Evolutionary conservation across 2,113 vertebrate genomes (phyloP), one percentile per base, ranked within the genome.

Genomic region (Gracilinanus agilis): DNA sequence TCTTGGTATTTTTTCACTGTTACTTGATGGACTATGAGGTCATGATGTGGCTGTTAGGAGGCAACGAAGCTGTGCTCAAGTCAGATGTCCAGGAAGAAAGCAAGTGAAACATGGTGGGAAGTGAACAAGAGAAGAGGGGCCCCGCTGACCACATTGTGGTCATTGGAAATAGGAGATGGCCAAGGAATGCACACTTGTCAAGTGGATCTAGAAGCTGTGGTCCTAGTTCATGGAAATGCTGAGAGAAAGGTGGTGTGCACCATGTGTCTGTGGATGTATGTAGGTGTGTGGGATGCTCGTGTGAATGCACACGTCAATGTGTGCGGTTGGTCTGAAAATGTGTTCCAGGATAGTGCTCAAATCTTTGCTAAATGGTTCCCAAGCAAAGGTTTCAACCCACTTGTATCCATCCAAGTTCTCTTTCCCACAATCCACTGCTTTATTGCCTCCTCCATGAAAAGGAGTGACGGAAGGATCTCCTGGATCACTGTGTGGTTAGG

Each of bases 281-380:
- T 24, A 21, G 5, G 34, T 53, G 88, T 40, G 0, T 83, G 21
- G 90, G 92, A 11, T 88, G 93, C 91, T 94, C 9, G 92, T 97
- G 97, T 91, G 96, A 91, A 89, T 89, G 94, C 94, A 0, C 27
- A 90, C n/a, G 2, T 40, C 16, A 2, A 53, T 53, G 95, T 54
- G 55, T 92, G 94, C 90, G 9, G 92, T 95, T 96, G 95, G 93
- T 93, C 92, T 96, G 97, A 93, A 54, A 44, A 4, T 91, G 34
- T 40, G 19, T 91, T 29, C 88, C 53, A 0, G 0, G 49, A 53
- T 40, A 90, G 49, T 4, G 27, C 27, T 53, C 44, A 27, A 3
- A 24, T 53, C 92, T 94, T 75, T 61, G 90, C 16, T 2, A 27
- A 25, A 29, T 24, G 61, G 58, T 61, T 94, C 91, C 49, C 53